These are phyloP conservation scores for Triops longicaudatus DNA, from an alignment of 1,140 invertebrate genomes.

Conservation along the genomic window DNA sequence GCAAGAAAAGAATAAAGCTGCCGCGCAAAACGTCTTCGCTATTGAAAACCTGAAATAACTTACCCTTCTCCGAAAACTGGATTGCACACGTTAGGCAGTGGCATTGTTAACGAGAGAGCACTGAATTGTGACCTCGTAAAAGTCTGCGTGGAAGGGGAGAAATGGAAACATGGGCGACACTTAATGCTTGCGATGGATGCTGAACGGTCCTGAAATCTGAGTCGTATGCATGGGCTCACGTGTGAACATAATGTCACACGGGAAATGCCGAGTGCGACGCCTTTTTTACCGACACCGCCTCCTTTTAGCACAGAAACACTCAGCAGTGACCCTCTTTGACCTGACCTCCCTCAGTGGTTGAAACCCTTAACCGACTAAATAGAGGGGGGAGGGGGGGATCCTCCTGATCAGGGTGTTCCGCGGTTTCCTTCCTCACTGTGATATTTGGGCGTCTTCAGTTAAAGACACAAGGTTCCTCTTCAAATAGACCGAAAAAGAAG, in stretches of 20 bases:
- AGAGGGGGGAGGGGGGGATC: neutral
- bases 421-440: neutral
- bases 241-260: slow-evolving; percentile 12
- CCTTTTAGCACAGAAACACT: neutral
- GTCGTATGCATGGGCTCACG: slow-evolving; percentile 5
- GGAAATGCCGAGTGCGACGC: neutral
- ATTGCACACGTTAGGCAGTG: neutral
- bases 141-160: neutral
- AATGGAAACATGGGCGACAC: neutral
- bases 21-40: neutral
- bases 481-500: neutral
- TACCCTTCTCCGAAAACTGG: neutral
- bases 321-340: neutral
- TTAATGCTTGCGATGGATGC: neutral
- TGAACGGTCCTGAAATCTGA: neutral
- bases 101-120: neutral
- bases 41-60: neutral
- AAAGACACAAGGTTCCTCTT: neutral
- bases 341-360: neutral
- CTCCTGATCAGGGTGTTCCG: neutral
- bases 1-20: neutral
- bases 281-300: slow-evolving; percentile 5
- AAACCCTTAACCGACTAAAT: neutral
- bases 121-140: slow-evolving; percentile 10
- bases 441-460: neutral